Base-by-base conservation (phyloP, 2,113 vertebrate genomes). In the Ivindomyrus marchei region DNA sequence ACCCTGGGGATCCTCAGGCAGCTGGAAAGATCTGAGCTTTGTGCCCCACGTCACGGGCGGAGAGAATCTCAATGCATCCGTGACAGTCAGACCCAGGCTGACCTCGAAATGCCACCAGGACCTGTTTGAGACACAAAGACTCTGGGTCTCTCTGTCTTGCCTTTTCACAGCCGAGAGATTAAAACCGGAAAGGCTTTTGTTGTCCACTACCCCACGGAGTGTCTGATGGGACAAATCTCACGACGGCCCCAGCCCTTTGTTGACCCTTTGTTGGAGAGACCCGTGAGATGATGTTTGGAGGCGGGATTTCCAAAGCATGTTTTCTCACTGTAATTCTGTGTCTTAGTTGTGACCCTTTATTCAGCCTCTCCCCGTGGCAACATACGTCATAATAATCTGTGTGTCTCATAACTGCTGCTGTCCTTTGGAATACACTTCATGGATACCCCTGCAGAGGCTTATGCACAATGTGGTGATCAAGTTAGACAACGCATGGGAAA, bases 91-190 rank as follows among this genome's bases (percentile, higher is more conserved):
- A 52, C 85, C 85, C 4, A 11, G 46, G 17, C 49, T 87, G 85
- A 87, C 46, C 46, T 52, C 46, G 36, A 87, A 87, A 87, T 52
- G 85, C 83, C 83, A 87, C 24, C 13, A 27, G 85, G n/a, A 15
- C 85, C 46, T 52, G 49, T 52, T 87, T 87, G 17, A 87, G 85
- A 87, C 85, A 86, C 49, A 87, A 87, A 87, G 46, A 52, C 85
- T 46, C 49, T 2, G 7, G 19, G 17, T 47, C 80, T 42, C 77
- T 85, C 80, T 24, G 80, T 47, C 80, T 47, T 42, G 80, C 80
- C 80, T 87, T 53, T 87, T 52, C 27, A 53, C 85, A 87, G 83
- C 83, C 8, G 17, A 47, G 83, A 85, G 83, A 85, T 85, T 85
- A 85, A 85, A 85, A 85, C 45, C 24, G 8, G 19, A 85, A 46